Evolutionary conservation across 1,140 invertebrate species (phyloP), one percentile per base, ranked within the genome.

Genomic region (Drosophila novamexicana): DNA sequence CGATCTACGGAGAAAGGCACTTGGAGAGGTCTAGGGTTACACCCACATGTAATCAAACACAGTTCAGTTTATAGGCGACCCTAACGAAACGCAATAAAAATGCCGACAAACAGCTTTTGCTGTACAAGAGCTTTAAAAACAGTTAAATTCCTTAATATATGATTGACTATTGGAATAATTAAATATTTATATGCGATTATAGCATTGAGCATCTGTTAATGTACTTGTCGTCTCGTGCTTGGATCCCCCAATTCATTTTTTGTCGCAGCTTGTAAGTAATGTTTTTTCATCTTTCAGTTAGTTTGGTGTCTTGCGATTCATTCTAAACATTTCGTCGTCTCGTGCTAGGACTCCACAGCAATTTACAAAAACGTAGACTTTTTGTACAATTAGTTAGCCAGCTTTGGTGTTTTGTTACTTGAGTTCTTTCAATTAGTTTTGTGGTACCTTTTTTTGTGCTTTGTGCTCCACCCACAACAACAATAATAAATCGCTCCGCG

Each of bases 401-500:
- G 16, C 40, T 22, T 57, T 39, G 18, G 18, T 57, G 34, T 40
- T 18, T 62, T 70, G 2, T 7, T 29, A 32, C 18, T 59, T 36
- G n/a, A 49, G 45, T 58, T 59, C 70, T 66, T 66, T 45, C 70
- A 73, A 59, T 73, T 59, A 67, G 63, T 67, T 66, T 57, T 72
- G 44, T 39, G 22, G 22, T 18, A 10, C 22, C 18, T 16, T 12
- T 14, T 37, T 29, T 52, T 49, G 32, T 16, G 39, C 9, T 34
- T 5, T 16, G 12, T 12, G n/a, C 14, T 18, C 58, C 63, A 78
- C 79, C 62, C 58, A 77, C 58, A 74, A 52, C 36, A 73, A 45
- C 47, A 53, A 52, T 57, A 79, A 83, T 83, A 82, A 83, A 82
- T 82, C 71, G 61, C 58, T 71, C 53, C 36, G 53, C 18, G 32